Conservation (phyloP, 2,888 invertebrate species). For the Tipula unca region DNA sequence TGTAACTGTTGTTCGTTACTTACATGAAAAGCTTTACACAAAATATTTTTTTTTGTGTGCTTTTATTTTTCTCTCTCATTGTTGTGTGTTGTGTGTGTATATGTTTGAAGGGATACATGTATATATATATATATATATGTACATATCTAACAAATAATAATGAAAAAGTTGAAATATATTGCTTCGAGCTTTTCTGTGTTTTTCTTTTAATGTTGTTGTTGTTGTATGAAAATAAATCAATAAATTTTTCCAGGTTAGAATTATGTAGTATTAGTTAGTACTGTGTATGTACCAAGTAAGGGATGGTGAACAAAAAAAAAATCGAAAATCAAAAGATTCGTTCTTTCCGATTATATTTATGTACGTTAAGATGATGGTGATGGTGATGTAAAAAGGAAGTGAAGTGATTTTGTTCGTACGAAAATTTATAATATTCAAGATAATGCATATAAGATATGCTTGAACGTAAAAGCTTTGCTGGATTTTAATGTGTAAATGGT, state of each 20-base stretch:
- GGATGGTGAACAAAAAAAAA: not conserved
- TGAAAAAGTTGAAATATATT: not conserved
- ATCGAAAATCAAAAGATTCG: not conserved
- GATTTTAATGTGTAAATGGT: not conserved
- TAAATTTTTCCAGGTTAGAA: not conserved
- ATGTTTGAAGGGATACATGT: not conserved
- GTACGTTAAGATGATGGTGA: not conserved
- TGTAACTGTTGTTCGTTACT: not conserved
- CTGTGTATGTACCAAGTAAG: not conserved
- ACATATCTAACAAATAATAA: not conserved
- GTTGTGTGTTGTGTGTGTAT: not conserved
- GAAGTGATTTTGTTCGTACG: not conserved
- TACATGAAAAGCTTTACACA: not conserved
- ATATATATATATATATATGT: not conserved
- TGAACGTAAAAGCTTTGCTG: not conserved
- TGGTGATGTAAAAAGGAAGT: not conserved
- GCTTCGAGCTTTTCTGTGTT: not conserved
- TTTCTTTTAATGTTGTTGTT: not conserved
- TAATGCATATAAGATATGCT: not conserved
- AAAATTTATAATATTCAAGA: not conserved
- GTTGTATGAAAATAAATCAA: not conserved
- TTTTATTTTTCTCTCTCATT: not conserved
- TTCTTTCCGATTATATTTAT: not conserved
- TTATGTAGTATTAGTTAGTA: not conserved
- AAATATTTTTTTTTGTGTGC: not conserved